phyloP scores from a whole-genome alignment of 1,140 invertebrate genomes.

The Diorhabda sublineata region DNA sequence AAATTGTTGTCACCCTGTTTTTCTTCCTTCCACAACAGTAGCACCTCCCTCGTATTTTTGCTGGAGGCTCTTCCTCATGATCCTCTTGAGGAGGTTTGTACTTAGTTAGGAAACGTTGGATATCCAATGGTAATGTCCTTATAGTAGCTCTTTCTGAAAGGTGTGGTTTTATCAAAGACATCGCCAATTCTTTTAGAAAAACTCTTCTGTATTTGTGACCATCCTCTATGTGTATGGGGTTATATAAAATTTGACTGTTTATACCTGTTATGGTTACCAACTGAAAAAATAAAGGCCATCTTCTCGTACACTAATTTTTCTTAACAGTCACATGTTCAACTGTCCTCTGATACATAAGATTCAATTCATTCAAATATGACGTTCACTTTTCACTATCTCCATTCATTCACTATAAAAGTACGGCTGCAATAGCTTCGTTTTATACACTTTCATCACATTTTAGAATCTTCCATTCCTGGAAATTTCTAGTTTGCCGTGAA shows the following conservation, averaged over 20 bases:
- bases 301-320: constrained; percentile 27
- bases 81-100: constrained; percentile 15
- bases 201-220: constrained; percentile 19
- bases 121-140: constrained; percentile 18
- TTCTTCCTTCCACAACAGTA: constrained; percentile 7
- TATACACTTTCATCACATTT: no score
- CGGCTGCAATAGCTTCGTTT: no score
- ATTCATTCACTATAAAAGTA: no score
- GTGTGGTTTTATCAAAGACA: constrained; percentile 23
- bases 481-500: no score
- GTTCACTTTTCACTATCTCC: no score
- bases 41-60: constrained; percentile 23
- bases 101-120: constrained; percentile 16
- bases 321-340: no score
- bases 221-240: constrained; percentile 6
- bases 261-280: constrained; percentile 22
- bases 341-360: no score
- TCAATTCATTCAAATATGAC: no score
- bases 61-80: constrained; percentile 9
- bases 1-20: constrained; percentile 22
- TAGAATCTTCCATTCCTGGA: no score
- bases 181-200: constrained; percentile 21
- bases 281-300: constrained; percentile 45
- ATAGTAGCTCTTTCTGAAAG: constrained; percentile 19
- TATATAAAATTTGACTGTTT: constrained; percentile 22